Percentiles rank a stretch among this genome's conserved stretches.
These are phyloP conservation scores for Crossocerus cetratus DNA, from an alignment of 2,888 invertebrate species.

Conservation along the genomic window DNA sequence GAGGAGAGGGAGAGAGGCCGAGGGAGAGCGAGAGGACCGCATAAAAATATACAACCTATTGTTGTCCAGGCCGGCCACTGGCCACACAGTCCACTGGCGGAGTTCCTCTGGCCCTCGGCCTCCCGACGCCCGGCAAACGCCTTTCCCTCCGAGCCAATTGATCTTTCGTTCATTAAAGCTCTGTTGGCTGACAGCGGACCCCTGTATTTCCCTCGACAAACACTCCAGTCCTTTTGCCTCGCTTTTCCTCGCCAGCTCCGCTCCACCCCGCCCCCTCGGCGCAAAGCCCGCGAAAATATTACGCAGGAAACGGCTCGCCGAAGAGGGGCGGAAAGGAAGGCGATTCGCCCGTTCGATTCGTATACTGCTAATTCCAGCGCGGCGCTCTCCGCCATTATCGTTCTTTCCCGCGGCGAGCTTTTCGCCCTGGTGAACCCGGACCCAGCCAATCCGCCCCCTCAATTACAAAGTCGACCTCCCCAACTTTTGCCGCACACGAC, in stretches of 20 bases:
- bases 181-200: slow-evolving; percentile 8
- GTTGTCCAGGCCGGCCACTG: neutral
- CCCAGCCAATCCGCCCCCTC: no score
- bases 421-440: no score
- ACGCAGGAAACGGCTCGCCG: neutral
- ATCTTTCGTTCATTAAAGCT: slow-evolving; percentile 18
- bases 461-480: no score
- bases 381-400: neutral
- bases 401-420: no score
- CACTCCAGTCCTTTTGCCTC: slow-evolving; percentile 3
- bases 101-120: neutral
- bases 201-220: slow-evolving; percentile 10
- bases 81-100: neutral
- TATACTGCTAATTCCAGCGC: neutral
- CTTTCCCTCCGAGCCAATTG: slow-evolving; percentile 18
- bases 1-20: neutral
- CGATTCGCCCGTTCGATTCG: neutral
- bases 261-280: no score
- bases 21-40: neutral
- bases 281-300: neutral
- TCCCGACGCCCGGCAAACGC: neutral
- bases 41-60: slow-evolving; percentile 1
- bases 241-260: neutral
- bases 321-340: neutral
- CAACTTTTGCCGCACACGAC: no score